phyloP scores from a whole-genome alignment of 2,113 vertebrate genomes.

The Haemorhous mexicanus region DNA sequence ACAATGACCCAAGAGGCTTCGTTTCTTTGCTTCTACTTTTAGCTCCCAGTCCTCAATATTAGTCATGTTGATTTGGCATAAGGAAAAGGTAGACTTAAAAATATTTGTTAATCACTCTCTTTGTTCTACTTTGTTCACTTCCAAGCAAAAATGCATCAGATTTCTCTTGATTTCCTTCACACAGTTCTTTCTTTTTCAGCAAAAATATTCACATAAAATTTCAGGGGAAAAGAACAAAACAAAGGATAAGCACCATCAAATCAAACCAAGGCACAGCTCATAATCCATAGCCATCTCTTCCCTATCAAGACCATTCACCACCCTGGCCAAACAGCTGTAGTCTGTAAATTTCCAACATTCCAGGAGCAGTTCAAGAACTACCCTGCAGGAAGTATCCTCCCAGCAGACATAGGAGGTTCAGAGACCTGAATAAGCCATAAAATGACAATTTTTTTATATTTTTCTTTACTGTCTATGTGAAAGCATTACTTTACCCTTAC shows the following conservation, averaged over 20 bases:
- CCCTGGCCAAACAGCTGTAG: background rate
- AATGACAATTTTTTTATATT: fast-evolving
- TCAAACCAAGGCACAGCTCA: background rate
- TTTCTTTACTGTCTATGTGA: background rate
- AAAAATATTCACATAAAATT: background rate
- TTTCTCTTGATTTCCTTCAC: background rate
- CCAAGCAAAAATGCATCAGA: background rate
- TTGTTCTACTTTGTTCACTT: background rate
- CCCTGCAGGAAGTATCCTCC: background rate
- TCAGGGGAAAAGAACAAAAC: background rate
- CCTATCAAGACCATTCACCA: background rate
- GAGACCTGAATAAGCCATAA: background rate
- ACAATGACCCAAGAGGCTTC: background rate
- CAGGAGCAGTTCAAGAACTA: background rate
- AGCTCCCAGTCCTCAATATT: background rate
- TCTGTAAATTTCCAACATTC: background rate
- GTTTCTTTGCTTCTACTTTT: background rate
- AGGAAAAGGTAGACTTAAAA: background rate
- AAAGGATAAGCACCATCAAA: background rate
- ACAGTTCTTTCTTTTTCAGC: background rate
- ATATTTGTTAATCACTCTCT: background rate
- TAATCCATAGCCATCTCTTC: background rate
- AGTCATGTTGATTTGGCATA: background rate
- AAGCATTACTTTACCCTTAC: background rate
- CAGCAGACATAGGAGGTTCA: background rate